Base-by-base conservation (phyloP, 2,113 vertebrate species). In the Cairina moschata region DNA sequence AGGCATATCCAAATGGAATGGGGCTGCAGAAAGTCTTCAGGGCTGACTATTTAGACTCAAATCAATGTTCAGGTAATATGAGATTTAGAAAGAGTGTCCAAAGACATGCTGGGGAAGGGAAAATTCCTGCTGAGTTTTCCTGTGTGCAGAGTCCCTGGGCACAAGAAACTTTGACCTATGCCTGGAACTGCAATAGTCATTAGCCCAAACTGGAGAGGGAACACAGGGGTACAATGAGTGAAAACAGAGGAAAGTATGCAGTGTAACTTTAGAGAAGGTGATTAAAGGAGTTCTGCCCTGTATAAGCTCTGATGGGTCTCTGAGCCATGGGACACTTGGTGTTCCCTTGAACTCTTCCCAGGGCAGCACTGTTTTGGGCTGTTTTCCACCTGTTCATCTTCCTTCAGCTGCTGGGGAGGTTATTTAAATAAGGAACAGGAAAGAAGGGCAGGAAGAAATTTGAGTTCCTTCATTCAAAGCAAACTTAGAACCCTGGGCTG, bases 321-420 rank as follows among this genome's bases (percentile, higher is more conserved):
- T 42, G 28, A 83, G 31, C 26, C 1, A 0, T 26, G 11, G 0
- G 3, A 88, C 20, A 68, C 12, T 63, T 3, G 0, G 28, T 0
- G 0, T 50, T 93, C 60, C 54, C 71, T 93, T 0, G 0, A 23
- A 25, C 13, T 72, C 15, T 44, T 87, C 38, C 54, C 25, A 0
- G 0, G 21, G 71, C 54, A 85, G 78, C 38, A 54, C 42, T 44
- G 42, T 44, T 44, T 44, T 44, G 42, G 38, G 13, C 18, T 90
- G 13, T 68, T 81, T 92, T 71, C 58, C 32, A 68, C 59, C 62
- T 81, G 62, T 16, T 32, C 54, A 31, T 93, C 83, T 90, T 96
- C 48, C 69, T 86, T 86, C 78, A 92, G 54, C 25, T 29, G 68
- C 58, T 48, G n/a, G 68, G 29, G 16, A 90, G 21, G 36, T 40